Percentiles rank a stretch among this genome's conserved stretches.
phyloP scores from a whole-genome alignment of 2,113 vertebrate genomes.

The Siniperca knerii region DNA sequence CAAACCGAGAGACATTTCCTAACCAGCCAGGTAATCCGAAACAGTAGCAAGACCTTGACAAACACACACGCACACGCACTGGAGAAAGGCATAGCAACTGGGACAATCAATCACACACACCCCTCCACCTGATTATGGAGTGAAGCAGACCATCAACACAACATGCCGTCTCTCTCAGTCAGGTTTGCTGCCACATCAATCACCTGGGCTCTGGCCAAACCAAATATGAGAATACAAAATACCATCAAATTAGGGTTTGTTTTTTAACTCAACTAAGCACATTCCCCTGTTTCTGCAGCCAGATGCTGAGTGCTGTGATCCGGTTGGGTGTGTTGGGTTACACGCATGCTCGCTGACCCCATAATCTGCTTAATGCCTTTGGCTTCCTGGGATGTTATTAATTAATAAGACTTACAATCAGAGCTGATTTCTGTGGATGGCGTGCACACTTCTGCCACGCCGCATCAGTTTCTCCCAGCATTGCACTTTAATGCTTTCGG shows the following conservation, averaged over 20 bases:
- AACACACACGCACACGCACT: constrained; percentile 13
- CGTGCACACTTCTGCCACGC: constrained; percentile 45
- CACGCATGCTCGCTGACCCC: constrained; percentile 36
- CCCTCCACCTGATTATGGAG: constrained; percentile 80
- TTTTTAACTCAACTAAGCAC: constrained; percentile 58
- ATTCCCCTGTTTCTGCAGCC: constrained; percentile 50
- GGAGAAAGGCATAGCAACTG: constrained; percentile 30
- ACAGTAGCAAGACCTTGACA: constrained; percentile 64
- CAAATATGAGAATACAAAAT: constrained; percentile 76
- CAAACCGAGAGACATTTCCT: constrained; percentile 59
- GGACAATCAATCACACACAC: constrained; percentile 67
- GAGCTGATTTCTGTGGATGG: constrained; percentile 62
- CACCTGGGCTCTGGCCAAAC: constrained; percentile 74
- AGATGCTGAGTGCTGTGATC: constrained; percentile 52
- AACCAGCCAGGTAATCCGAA: constrained; percentile 75
- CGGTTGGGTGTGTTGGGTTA: constrained; percentile 64
- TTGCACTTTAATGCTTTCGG: constrained; percentile 5
- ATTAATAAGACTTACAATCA: constrained; percentile 77
- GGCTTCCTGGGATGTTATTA: constrained; percentile 77
- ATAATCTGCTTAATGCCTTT: constrained; percentile 74
- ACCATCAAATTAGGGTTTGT: constrained; percentile 68
- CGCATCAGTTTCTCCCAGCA: constrained; percentile 13
- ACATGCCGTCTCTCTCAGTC: constrained; percentile 68
- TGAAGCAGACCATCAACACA: constrained; percentile 85
- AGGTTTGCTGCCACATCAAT: constrained; percentile 79